Conservation (phyloP, 2,797 vertebrate species). For the Synaphobranchus kaupii region DNA sequence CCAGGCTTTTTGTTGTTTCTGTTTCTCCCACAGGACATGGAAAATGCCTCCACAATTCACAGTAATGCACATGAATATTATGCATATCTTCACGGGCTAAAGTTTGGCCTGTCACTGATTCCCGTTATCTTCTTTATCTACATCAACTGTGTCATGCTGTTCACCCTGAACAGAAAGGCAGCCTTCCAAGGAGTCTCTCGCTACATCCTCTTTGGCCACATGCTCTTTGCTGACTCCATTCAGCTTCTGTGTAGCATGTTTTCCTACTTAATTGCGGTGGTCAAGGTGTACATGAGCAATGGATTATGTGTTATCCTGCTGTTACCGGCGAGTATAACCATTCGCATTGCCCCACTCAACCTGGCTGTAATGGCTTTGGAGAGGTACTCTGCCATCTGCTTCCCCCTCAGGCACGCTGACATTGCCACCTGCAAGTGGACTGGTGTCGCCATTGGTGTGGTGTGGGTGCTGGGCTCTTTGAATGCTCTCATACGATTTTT, state of each 20-base stretch:
- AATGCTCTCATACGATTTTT: neutral
- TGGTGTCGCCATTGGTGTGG: neutral
- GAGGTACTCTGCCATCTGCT: constrained; percentile 61
- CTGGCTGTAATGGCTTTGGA: constrained; percentile 63
- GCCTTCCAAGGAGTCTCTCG: constrained; percentile 55
- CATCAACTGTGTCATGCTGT: constrained; percentile 63
- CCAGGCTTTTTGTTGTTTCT: neutral
- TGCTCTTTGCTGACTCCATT: constrained; percentile 52
- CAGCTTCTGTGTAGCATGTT: constrained; percentile 20
- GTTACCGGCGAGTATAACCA: constrained; percentile 21
- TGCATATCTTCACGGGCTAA: neutral
- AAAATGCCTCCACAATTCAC: neutral
- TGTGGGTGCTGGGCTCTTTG: constrained; percentile 20
- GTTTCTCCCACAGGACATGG: neutral
- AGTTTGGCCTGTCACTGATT: constrained; percentile 17
- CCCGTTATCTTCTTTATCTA: constrained; percentile 48
- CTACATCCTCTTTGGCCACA: constrained; percentile 66
- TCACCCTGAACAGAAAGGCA: constrained; percentile 52
- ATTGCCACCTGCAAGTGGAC: neutral
- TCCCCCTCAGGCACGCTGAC: constrained; percentile 55
- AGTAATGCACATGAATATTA: neutral
- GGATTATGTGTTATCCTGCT: constrained; percentile 43
- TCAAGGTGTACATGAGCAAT: constrained; percentile 41
- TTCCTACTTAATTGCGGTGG: constrained; percentile 35
- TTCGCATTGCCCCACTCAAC: constrained; percentile 55